phyloP scores from a whole-genome alignment of 2,797 vertebrate genomes.

The Alouatta caraya region DNA sequence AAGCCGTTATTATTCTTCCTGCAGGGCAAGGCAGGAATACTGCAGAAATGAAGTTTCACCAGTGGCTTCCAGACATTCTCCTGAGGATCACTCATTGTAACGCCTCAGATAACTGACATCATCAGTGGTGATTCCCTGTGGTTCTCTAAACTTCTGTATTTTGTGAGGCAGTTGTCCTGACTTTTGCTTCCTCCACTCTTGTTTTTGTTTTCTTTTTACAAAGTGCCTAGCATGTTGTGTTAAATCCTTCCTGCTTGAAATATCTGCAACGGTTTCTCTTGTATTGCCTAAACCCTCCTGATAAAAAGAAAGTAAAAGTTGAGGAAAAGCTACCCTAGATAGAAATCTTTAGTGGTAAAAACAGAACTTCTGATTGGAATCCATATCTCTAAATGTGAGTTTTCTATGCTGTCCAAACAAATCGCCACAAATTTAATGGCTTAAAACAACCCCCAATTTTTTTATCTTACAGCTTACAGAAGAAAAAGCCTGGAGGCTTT shows the following conservation, averaged over 20 bases:
- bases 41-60: background rate
- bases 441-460: background rate
- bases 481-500: background rate
- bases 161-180: background rate
- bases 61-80: background rate
- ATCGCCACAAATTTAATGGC: background rate
- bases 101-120: background rate
- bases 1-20: background rate
- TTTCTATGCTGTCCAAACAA: background rate
- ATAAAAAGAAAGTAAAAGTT: background rate
- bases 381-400: background rate
- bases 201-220: background rate
- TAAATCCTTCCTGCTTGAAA: background rate
- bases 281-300: background rate
- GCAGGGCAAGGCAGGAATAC: background rate
- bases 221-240: background rate
- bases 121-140: background rate
- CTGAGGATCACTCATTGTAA: background rate
- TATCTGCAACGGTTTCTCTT: background rate
- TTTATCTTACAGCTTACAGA: background rate
- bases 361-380: background rate
- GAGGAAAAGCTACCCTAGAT: background rate
- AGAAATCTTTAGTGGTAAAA: background rate
- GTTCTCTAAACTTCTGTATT: background rate
- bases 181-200: background rate